Conservation (phyloP, 37 sponge, comb jelly and placozoan species). For the Halichondria panicea region DNA sequence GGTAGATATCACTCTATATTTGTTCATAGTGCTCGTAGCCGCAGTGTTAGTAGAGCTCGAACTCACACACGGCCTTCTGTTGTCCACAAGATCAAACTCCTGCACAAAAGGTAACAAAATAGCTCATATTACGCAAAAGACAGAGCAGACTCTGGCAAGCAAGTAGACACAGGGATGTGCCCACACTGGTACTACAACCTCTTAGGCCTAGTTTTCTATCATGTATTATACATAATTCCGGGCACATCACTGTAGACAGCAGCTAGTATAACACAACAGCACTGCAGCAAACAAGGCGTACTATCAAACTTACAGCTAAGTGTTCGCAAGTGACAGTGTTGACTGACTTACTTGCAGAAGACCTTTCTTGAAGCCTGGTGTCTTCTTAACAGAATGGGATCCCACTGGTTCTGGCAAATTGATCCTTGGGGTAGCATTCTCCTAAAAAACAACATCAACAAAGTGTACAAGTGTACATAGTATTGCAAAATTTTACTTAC, state of each 20-base stretch:
- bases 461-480: neutral
- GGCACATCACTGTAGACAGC: too few relatives aligned
- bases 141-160: neutral
- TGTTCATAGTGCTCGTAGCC: neutral
- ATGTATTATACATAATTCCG: too few relatives aligned
- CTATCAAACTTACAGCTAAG: too few relatives aligned
- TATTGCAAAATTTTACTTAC: neutral
- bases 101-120: neutral
- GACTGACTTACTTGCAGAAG: conserved; percentile 24
- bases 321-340: too few relatives aligned
- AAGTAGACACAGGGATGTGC: neutral
- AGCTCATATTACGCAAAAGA: neutral
- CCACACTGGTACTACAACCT: too few relatives aligned
- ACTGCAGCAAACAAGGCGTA: too few relatives aligned
- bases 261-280: too few relatives aligned
- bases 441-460: conserved; percentile 6
- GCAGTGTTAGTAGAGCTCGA: neutral
- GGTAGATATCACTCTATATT: neutral
- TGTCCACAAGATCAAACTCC: conserved; percentile 4
- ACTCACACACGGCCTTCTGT: neutral
- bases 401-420: neutral
- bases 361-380: conserved; percentile 32
- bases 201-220: too few relatives aligned
- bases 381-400: neutral
- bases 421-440: conserved; percentile 25